These are phyloP conservation scores for Epicauta chinensis DNA, from an alignment of 1,140 invertebrate species.

Conservation along the genomic window DNA sequence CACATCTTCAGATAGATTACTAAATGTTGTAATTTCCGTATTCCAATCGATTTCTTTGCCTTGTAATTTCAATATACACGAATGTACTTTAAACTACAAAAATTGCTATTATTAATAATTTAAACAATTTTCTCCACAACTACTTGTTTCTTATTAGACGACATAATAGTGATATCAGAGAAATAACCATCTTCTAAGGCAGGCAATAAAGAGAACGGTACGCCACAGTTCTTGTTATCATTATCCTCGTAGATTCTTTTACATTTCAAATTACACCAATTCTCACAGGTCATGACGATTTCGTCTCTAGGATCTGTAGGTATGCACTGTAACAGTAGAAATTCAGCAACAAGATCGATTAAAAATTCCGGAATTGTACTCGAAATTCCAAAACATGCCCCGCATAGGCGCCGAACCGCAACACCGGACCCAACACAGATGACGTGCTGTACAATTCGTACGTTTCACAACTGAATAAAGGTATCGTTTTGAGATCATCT, in stretches of 20 bases:
- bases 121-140: background rate
- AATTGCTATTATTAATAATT: background rate
- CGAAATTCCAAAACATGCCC: slow-evolving; percentile 62
- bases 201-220: slow-evolving; percentile 51
- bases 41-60: slow-evolving; percentile 51
- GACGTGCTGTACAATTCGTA: slow-evolving; percentile 49
- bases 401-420: slow-evolving; percentile 56
- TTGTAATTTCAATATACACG: slow-evolving; percentile 51
- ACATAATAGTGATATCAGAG: slow-evolving; percentile 51
- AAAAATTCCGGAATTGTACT: slow-evolving; percentile 36
- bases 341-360: background rate
- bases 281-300: slow-evolving; percentile 54
- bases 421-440: slow-evolving; percentile 37
- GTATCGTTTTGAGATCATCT: slow-evolving; percentile 51
- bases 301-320: slow-evolving; percentile 45
- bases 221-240: slow-evolving; percentile 41
- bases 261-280: slow-evolving; percentile 58
- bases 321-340: slow-evolving; percentile 22
- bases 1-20: slow-evolving; percentile 51
- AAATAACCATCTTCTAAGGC: slow-evolving; percentile 61
- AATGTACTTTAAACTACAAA: slow-evolving; percentile 56
- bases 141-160: slow-evolving; percentile 51
- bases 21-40: slow-evolving; percentile 44
- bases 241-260: slow-evolving; percentile 47
- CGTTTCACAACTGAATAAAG: slow-evolving; percentile 60